A percentile compares a stretch with the other conserved stretches of the same genome.
Evolutionary conservation across 64 coral and sea anemone genomes (phyloP).

Genomic region (Porites lutea): DNA sequence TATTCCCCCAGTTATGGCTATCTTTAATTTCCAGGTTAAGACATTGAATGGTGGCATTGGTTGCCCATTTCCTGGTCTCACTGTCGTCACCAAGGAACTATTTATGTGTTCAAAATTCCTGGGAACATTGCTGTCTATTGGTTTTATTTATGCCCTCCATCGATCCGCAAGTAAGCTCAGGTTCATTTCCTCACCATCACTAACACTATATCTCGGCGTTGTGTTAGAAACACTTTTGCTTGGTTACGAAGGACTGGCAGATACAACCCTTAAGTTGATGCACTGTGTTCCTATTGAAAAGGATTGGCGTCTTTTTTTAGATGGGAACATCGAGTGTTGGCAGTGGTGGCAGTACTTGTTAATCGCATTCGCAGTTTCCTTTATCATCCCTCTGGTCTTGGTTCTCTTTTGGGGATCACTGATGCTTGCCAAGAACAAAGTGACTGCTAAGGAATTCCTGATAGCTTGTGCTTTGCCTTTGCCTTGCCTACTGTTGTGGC

Average conservation of each 20-base stretch:
- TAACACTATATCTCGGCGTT: conserved; percentile 51
- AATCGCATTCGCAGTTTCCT: conserved; percentile 52
- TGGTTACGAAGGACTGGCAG: conserved; percentile 70
- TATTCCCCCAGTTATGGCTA: not conserved
- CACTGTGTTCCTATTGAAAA: conserved; percentile 29
- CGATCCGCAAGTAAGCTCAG: not conserved
- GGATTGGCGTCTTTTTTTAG: conserved; percentile 49
- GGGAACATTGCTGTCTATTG: conserved; percentile 26
- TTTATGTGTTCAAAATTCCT: conserved; percentile 59
- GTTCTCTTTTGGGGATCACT: conserved; percentile 67
- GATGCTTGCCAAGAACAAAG: conserved; percentile 40
- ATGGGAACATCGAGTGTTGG: conserved; percentile 81
- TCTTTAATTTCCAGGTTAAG: conserved; percentile 56
- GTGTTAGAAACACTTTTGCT: conserved; percentile 65
- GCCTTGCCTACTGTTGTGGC: conserved; percentile 57
- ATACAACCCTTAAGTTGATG: conserved; percentile 68
- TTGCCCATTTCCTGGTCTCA: conserved; percentile 54
- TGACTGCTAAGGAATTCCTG: conserved; percentile 62
- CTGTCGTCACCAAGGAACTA: conserved; percentile 46
- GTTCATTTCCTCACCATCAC: conserved; percentile 2
- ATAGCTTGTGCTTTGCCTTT: conserved; percentile 65
- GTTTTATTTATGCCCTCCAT: conserved; percentile 26
- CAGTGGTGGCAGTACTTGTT: conserved; percentile 78
- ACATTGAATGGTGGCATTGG: conserved; percentile 28
- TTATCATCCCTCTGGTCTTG: conserved; percentile 60